Base-by-base conservation (phyloP, 2,113 vertebrate genomes). In the Herpetotheres cachinnans region DNA sequence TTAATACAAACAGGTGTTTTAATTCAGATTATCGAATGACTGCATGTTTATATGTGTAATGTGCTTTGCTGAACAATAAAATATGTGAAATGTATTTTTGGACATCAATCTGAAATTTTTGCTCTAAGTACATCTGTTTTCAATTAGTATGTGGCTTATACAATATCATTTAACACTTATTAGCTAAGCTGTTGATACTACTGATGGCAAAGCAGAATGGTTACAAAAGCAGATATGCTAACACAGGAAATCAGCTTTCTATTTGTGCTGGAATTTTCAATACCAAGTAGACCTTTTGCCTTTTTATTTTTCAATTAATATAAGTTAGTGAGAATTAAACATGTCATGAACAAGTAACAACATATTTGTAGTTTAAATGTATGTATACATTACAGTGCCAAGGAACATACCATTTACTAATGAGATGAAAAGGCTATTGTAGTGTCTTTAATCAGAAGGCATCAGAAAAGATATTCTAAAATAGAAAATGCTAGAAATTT, bases 31-130 rank as follows among this genome's bases (percentile, higher is more conserved):
- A 93, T 56, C 5, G 11, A 92, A 10, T 85, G 78, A 44, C 72
- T 93, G 96, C 94, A 95, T 97, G 94, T 82, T 91, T 95, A 3
- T 89, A 22, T 77, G 56, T 92, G 70, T 94, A 94, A 95, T 74
- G 74, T 90, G 49, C 66, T 93, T 91, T 90, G 46, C 81, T 95
- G 78, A 87, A 95, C 83, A 97, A 97, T 97, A 96, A 97, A 97
- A 63, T 46, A 21, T 10, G 13, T 94, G 86, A 91, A 94, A 95
- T 47, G 10, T 66, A 67, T 70, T 95, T 91, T 72, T 91, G 62
- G 58, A 82, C 66, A 93, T 73, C 81, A 61, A 46, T 94, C 86
- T 96, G 86, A 79, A 61, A 56, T 90, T 80, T 94, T 86, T 96
- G 55, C 79, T 92, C 30, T 49, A n/a, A 42, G 5, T 67, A 61